Base-by-base conservation (phyloP, 2,888 invertebrate genomes). In the Timema cristinae region DNA sequence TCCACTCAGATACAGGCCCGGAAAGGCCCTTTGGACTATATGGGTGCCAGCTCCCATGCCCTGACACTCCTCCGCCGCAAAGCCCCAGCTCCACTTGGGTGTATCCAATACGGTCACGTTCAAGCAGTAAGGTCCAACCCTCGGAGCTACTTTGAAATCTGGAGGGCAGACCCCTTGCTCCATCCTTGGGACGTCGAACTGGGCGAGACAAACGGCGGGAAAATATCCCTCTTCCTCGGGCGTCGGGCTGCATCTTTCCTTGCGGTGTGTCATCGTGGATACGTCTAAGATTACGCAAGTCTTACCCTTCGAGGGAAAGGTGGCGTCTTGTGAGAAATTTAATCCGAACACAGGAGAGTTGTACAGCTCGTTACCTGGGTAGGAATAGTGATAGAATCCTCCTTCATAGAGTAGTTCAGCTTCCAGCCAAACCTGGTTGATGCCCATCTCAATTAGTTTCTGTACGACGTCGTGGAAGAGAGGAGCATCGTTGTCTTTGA, bases 291-390 rank as follows among this genome's bases (percentile, higher is more conserved):
- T 10, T 2, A 63, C 32, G 32, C 63, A 63, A 1, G 16, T 10
- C 32, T 32, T 32, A 32, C 32, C 32, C 32, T 32, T 32, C 32
- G 32, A 32, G 32, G 32, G 32, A 32, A 32, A n/a, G 54, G 54
- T 11, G 63, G 10, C 32, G 16, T 13, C 16, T 9, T 6, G 16
- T 48, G 10, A 7, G 47, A 63, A 48, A 48, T 63, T 48, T 10
- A 63, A 48, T 48, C 63, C 63, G 47, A 32, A 63, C 63, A 15
- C 32, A 10, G 63, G 63, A 48, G 47, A 47, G 63, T 63, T 63
- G 16, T 63, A 63, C 16, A 63, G 63, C 16, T 32, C 32, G 63
- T 63, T 63, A 10, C 63, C 63, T 48, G 63, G 16, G 63, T 32
- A 63, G 63, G 47, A 9, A 13, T 63, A 48, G 47, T 47, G 63